Evolutionary conservation across 2,888 invertebrate genomes (phyloP).

Genomic region (Eupithecia subumbrata): DNA sequence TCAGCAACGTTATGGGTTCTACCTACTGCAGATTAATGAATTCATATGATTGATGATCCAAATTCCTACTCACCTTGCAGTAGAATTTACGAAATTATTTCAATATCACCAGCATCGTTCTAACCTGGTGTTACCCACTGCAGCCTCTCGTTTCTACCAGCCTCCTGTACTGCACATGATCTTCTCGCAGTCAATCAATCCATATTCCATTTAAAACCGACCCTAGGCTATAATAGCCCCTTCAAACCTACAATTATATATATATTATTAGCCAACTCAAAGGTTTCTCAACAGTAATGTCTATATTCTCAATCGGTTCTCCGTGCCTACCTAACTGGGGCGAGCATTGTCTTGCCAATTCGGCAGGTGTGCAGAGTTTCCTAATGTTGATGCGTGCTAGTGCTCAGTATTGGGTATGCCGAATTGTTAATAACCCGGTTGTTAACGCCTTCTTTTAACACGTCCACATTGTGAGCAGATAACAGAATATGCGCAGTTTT

Average conservation of each 20-base stretch:
- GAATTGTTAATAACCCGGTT: constrained; percentile 31
- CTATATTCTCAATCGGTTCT: constrained; percentile 26
- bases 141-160: not conserved
- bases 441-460: constrained; percentile 12
- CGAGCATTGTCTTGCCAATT: constrained; percentile 36
- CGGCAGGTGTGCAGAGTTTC: constrained; percentile 34
- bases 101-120: not conserved
- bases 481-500: not conserved
- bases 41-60: not conserved
- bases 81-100: not conserved
- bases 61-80: constrained; percentile 2
- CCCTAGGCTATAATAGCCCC: not conserved
- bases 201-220: not conserved
- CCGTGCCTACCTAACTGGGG: constrained; percentile 32
- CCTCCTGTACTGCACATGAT: not conserved
- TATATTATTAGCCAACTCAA: constrained; percentile 23
- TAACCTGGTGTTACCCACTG: not conserved
- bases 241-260: not conserved
- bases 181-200: not conserved
- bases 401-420: constrained; percentile 17
- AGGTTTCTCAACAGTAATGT: constrained; percentile 23
- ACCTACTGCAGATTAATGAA: not conserved
- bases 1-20: not conserved
- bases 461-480: not conserved
- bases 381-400: constrained; percentile 25